A percentile compares a stretch with the other conserved stretches of the same genome.
Conservation (phyloP, 2,113 vertebrate genomes). For the Vidua chalybeata region DNA sequence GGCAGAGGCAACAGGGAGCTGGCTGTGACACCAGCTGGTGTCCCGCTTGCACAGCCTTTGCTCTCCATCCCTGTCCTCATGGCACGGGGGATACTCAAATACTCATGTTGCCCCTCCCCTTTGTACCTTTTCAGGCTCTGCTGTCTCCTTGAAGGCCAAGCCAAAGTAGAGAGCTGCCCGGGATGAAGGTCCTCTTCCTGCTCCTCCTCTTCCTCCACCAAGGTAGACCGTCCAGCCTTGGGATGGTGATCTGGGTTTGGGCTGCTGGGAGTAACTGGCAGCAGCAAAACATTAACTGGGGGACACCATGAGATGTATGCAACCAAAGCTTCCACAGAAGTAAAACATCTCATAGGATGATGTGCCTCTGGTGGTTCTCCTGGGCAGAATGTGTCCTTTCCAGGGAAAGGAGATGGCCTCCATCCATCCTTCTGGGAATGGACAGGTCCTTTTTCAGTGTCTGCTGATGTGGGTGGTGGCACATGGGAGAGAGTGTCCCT, state of each 20-base stretch:
- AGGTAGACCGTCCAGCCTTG: conserved; percentile 44
- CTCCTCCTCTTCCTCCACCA: conserved; percentile 28
- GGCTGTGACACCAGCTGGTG: fast-evolving
- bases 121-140: neutral
- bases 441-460: neutral
- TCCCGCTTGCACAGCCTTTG: neutral
- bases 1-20: neutral
- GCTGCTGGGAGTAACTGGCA: neutral
- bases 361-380: neutral
- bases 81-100: neutral
- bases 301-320: neutral
- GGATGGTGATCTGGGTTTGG: neutral
- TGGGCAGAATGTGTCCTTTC: neutral
- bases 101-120: neutral
- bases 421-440: neutral
- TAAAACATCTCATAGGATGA: neutral
- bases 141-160: neutral
- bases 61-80: neutral
- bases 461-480: neutral
- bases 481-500: neutral
- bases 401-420: neutral
- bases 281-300: neutral
- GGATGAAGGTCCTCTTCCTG: conserved; percentile 17
- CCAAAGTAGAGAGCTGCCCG: neutral
- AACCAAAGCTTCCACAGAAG: neutral